Evolutionary conservation across 2,113 vertebrate species (phyloP).

Genomic region (Pica pica): DNA sequence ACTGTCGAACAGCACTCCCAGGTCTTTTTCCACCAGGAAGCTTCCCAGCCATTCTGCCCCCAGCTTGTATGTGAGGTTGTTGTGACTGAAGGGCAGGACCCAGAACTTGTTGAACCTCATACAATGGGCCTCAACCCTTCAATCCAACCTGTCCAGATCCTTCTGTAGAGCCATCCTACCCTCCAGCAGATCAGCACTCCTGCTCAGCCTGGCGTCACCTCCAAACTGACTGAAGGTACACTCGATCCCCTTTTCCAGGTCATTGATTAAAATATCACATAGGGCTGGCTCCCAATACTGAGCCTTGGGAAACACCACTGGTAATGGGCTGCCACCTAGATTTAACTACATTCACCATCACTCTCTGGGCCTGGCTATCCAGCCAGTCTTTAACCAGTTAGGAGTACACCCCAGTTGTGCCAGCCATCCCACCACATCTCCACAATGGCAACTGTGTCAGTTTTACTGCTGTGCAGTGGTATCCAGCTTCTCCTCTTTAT

Average conservation of each 20-base stretch:
- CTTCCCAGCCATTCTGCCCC: neutral
- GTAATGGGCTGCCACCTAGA: neutral
- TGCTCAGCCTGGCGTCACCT: neutral
- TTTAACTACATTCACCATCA: neutral
- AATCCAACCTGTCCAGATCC: neutral
- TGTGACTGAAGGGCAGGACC: neutral
- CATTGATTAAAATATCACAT: neutral
- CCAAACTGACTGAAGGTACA: neutral
- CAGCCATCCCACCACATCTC: neutral
- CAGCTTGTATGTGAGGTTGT: neutral
- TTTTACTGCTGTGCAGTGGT: neutral
- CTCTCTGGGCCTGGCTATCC: too few relatives aligned
- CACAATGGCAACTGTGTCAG: neutral
- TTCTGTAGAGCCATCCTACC: neutral
- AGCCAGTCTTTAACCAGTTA: neutral
- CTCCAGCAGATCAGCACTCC: neutral
- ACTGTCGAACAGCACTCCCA: fast-evolving
- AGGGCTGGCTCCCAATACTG: neutral
- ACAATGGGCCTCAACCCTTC: neutral
- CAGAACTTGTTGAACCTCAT: fast-evolving
- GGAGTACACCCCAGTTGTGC: neutral
- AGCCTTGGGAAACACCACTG: neutral
- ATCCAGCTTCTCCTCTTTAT: neutral
- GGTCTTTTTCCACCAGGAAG: neutral
- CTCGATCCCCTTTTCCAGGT: fast-evolving